phyloP scores from a whole-genome alignment of 2,888 invertebrate genomes.

The Bibio marci region DNA sequence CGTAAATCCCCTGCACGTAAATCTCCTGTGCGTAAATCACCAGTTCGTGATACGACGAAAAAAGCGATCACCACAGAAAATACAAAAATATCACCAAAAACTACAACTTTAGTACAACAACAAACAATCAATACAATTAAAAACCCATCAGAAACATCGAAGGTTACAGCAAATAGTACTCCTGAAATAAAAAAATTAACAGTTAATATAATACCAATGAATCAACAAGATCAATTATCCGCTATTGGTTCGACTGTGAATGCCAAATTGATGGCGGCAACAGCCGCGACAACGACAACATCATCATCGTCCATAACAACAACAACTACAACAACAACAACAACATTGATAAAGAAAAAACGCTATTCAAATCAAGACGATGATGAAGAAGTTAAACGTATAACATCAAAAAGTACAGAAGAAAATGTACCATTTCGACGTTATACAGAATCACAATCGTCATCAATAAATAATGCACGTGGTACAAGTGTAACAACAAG shows the following conservation, averaged over 20 bases:
- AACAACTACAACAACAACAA: neutral
- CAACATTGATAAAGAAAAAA: neutral
- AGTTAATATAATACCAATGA: neutral
- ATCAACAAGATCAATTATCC: neutral
- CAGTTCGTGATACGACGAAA: constrained; percentile 17
- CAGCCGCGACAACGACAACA: constrained; percentile 17
- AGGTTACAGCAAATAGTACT: constrained; percentile 1
- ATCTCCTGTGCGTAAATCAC: constrained; percentile 26
- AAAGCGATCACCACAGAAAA: constrained; percentile 26
- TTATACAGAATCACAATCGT: constrained; percentile 6
- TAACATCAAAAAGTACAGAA: constrained; percentile 14
- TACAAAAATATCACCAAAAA: constrained; percentile 15
- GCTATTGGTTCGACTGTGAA: too few relatives aligned
- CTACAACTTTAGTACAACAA: constrained; percentile 14
- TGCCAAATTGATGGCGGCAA: neutral
- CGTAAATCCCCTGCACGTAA: constrained; percentile 33
- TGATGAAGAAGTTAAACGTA: constrained; percentile 18
- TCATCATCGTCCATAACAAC: constrained; percentile 16
- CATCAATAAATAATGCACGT: constrained; percentile 9
- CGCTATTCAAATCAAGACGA: constrained; percentile 5
- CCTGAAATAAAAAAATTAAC: neutral
- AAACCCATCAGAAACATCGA: constrained; percentile 17
- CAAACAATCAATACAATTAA: constrained; percentile 12
- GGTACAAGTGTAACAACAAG: constrained; percentile 9
- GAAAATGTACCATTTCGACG: neutral